Percentiles rank a stretch among this genome's conserved stretches.
Conservation (phyloP, 2,888 invertebrate species). For the Choristoneura rosaceana region DNA sequence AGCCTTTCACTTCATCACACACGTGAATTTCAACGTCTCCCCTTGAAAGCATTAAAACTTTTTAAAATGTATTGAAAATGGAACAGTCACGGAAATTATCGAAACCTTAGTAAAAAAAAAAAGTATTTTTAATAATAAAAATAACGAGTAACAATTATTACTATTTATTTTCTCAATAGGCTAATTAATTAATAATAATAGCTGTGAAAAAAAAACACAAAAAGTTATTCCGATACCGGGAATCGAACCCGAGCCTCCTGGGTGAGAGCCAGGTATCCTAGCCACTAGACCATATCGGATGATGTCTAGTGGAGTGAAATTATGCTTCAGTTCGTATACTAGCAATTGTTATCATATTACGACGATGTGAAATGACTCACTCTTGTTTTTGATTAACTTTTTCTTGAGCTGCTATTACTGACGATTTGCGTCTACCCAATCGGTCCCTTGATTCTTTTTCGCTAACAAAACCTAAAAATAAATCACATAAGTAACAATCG, state of each 20-base stretch:
- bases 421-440: constrained; percentile 79
- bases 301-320: constrained; percentile 26
- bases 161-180: too few species aligned
- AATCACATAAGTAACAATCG: not conserved
- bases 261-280: constrained; percentile 83
- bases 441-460: constrained; percentile 80
- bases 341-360: too few species aligned
- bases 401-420: constrained; percentile 72
- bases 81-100: too few species aligned
- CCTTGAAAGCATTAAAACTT: constrained; percentile 64
- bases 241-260: constrained; percentile 73
- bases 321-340: constrained; percentile 6
- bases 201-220: constrained; percentile 31
- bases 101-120: not conserved
- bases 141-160: too few species aligned
- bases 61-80: too few species aligned
- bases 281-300: constrained; percentile 87
- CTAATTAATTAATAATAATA: too few species aligned
- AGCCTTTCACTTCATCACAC: constrained; percentile 96
- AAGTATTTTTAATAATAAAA: not conserved
- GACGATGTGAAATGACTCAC: constrained; percentile 61
- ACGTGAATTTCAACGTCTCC: constrained; percentile 97
- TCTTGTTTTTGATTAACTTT: constrained; percentile 76
- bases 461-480: constrained; percentile 67
- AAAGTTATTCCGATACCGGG: constrained; percentile 84